phyloP scores from a whole-genome alignment of 2,113 vertebrate genomes.

The Procavia capensis region DNA sequence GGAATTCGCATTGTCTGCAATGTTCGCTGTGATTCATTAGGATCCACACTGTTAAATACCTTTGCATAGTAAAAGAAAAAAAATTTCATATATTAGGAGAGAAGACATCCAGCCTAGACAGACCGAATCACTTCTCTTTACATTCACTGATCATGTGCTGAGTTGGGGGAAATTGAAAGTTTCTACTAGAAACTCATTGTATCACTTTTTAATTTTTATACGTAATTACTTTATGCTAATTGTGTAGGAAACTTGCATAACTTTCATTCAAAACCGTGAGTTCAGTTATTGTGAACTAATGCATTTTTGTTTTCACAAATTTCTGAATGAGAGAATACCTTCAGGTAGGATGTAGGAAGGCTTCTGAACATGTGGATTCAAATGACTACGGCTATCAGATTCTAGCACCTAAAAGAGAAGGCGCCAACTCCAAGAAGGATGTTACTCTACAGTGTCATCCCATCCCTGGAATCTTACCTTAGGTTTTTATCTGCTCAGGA shows the following conservation, averaged over 20 bases:
- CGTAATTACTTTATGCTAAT: background rate
- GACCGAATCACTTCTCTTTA: background rate
- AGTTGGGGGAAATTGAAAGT: background rate
- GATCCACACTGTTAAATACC: no score
- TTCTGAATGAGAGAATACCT: constrained; percentile 47
- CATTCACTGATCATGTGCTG: background rate
- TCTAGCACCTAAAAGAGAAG: no score
- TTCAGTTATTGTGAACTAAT: background rate
- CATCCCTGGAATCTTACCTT: background rate
- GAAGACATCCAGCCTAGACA: background rate
- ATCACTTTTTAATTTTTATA: background rate
- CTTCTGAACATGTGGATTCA: background rate
- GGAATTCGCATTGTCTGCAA: no score
- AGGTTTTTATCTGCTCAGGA: background rate
- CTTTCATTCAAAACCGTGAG: background rate
- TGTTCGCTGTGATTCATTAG: no score
- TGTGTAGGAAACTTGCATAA: background rate
- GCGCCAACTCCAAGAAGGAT: background rate
- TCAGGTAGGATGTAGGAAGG: background rate
- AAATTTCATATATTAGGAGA: no score
- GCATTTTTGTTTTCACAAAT: background rate
- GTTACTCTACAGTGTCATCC: background rate
- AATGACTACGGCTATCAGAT: background rate
- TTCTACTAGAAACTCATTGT: background rate
- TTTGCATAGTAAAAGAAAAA: no score